phyloP scores from a whole-genome alignment of 2,888 invertebrate genomes.

The Pachliopta kotzebuea region DNA sequence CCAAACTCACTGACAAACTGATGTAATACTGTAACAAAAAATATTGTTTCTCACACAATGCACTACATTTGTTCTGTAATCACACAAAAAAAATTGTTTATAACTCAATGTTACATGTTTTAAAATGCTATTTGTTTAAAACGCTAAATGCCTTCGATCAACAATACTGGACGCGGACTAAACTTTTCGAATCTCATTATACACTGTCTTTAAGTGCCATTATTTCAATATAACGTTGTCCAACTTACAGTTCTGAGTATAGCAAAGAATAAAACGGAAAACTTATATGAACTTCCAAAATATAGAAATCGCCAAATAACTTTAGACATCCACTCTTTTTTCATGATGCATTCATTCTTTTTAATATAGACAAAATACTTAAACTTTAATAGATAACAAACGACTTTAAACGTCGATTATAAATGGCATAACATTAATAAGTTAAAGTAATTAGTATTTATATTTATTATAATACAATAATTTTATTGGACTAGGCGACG shows the following conservation, averaged over 20 bases:
- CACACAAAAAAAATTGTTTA: conserved; percentile 2
- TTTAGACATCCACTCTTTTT: background rate
- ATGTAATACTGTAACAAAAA: conserved; percentile 3
- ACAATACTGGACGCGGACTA: background rate
- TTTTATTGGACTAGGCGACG: too few relatives aligned
- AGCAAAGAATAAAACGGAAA: background rate
- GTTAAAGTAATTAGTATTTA: too few relatives aligned
- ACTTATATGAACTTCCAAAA: background rate
- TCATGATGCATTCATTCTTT: background rate
- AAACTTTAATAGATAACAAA: too few relatives aligned
- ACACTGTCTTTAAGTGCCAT: background rate
- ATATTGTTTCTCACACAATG: conserved; percentile 9
- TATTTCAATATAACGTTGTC: background rate
- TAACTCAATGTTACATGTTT: conserved; percentile 4
- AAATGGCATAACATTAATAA: too few relatives aligned
- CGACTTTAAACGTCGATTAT: too few relatives aligned
- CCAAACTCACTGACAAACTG: conserved; percentile 7
- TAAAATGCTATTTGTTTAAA: conserved; percentile 8
- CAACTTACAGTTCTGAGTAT: background rate
- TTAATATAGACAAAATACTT: too few relatives aligned
- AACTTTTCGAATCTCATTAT: background rate
- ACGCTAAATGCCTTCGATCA: conserved; percentile 1
- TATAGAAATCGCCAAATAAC: background rate
- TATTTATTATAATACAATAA: too few relatives aligned
- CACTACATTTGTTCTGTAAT: conserved; percentile 2